Evolutionary conservation across 2,888 invertebrate species (phyloP).

Genomic region (Dione juno): DNA sequence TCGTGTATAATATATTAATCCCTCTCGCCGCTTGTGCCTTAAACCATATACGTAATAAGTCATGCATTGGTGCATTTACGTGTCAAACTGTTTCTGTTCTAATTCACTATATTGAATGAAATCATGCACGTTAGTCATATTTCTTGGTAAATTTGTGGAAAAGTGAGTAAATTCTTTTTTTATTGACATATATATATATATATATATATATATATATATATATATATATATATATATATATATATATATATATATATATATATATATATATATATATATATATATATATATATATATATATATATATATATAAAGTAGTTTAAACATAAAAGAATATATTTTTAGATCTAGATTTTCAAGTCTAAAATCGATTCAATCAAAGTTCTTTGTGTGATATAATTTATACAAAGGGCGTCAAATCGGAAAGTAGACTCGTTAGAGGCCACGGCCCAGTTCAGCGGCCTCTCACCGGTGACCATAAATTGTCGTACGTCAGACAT

Average conservation of each 20-base stretch:
- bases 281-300: no score
- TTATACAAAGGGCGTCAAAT: conserved; percentile 63
- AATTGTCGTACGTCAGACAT: conserved; percentile 15
- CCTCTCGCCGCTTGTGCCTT: conserved; percentile 33
- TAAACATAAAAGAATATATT: neutral
- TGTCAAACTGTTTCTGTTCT: conserved; percentile 57
- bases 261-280: no score
- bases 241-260: no score
- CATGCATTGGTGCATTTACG: conserved; percentile 66
- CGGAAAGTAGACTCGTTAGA: conserved; percentile 68
- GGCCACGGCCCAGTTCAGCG: conserved; percentile 64
- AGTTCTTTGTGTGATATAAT: conserved; percentile 52
- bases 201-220: no score
- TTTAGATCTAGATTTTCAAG: conserved; percentile 1
- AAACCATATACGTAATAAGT: conserved; percentile 51
- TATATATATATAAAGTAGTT: neutral
- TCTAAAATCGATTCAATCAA: conserved; percentile 36
- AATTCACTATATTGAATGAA: conserved; percentile 30
- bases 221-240: no score
- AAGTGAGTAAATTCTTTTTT: no score
- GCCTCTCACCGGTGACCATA: conserved; percentile 49
- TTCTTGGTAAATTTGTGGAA: neutral
- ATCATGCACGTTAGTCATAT: conserved; percentile 22
- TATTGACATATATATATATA: no score
- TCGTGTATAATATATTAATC: no score